These are phyloP conservation scores for Sceloporus undulatus DNA, from an alignment of 2,113 vertebrate genomes.

Conservation along the genomic window DNA sequence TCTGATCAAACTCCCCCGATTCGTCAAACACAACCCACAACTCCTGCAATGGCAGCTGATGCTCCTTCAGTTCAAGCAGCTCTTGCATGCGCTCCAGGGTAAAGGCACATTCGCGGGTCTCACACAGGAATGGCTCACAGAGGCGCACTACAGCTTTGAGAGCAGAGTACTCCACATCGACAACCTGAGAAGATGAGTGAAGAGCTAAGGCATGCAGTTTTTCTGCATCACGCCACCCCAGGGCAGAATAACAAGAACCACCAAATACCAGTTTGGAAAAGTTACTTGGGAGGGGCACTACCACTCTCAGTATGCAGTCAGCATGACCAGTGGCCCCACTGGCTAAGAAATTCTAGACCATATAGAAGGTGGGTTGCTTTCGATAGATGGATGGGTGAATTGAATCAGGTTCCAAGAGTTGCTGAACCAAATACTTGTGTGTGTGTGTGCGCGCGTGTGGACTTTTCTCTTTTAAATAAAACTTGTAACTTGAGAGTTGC, in stretches of 20 bases:
- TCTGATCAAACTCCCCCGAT: slow-evolving; percentile 90
- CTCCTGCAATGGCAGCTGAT: slow-evolving; percentile 85
- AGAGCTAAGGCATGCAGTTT: too few relatives aligned
- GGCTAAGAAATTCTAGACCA: too few relatives aligned
- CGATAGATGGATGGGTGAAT: too few relatives aligned
- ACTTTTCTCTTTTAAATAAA: too few relatives aligned
- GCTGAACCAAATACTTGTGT: too few relatives aligned
- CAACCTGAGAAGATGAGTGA: slow-evolving; percentile 77
- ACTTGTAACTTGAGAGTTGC: too few relatives aligned
- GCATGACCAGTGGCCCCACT: too few relatives aligned
- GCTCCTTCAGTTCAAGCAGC: slow-evolving; percentile 86
- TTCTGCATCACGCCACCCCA: not conserved
- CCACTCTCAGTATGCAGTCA: too few relatives aligned
- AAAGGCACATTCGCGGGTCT: slow-evolving; percentile 82
- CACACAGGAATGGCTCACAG: slow-evolving; percentile 83
- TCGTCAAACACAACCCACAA: slow-evolving; percentile 88
- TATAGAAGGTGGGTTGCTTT: too few relatives aligned
- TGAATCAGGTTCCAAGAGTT: too few relatives aligned
- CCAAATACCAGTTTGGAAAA: not conserved
- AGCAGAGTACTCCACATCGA: slow-evolving; percentile 80
- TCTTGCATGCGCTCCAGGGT: slow-evolving; percentile 81
- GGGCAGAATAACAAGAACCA: not conserved
- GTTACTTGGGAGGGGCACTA: too few relatives aligned
- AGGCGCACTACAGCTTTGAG: slow-evolving; percentile 86
- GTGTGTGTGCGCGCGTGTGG: too few relatives aligned